Evolutionary conservation across 2,797 vertebrate genomes (phyloP), one percentile per base, ranked within the genome.

Genomic region (Mormyrus hasselquistii): DNA sequence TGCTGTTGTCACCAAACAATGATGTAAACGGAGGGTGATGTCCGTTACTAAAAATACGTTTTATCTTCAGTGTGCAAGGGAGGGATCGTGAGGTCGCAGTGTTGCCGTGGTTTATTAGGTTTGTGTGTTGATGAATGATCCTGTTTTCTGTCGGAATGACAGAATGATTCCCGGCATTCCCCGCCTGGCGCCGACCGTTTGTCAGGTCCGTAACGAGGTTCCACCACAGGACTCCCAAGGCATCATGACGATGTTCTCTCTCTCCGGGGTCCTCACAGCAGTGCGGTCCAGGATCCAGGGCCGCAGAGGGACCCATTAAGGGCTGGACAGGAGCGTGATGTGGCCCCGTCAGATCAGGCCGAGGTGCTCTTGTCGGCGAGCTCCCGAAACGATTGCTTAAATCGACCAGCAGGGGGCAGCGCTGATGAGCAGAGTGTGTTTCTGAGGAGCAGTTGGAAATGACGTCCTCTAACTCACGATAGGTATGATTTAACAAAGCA

Each of bases 141-240:
- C 38, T 5, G 47, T 12, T 47, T n/a, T 10, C 44, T 65, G n/a
- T 55, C 8, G 34, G 57, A 89, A 38, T 65, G 55, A 34, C 59
- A 29, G 44, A 38, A 49, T 82, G 57, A 8, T 34, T 44, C 50
- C 44, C 14, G 19, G 47, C n/a, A n/a, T 49, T 41, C n/a, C 88
- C n/a, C 6, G 10, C 52, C 50, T 9, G 16, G 53, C 2, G 38
- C 47, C 14, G 14, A 2, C 25, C 2, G 29, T 89, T 85, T 85
- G 44, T 86, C 69, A 89, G 82, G 16, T 4, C 22, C 29, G 8
- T 85, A 89, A 89, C 84, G 22, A 89, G 29, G 59, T 47, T 16
- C 41, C 12, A 9, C 0, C 19, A 2, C 53, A 22, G 82, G 29
- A 52, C 55, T 9, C 55, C 57, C 22, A 59, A 22, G 25, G 47